Percentiles rank a stretch among this genome's conserved stretches.
phyloP scores from a whole-genome alignment of 2,113 vertebrate genomes.

The Prolemur simus region DNA sequence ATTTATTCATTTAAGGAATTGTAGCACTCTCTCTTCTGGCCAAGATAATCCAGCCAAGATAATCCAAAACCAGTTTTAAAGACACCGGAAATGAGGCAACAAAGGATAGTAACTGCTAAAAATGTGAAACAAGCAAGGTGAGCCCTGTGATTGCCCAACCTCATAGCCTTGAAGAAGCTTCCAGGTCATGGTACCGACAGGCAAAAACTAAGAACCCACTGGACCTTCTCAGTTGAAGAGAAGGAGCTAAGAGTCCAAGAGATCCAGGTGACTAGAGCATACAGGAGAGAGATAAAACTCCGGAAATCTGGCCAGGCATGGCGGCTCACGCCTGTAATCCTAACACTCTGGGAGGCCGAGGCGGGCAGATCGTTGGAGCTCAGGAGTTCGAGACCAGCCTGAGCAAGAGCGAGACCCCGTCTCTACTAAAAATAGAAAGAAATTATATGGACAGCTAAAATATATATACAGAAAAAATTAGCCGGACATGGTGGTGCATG shows the following conservation, averaged over 20 bases:
- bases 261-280: too few relatives aligned
- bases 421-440: too few relatives aligned
- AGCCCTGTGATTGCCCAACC: too few relatives aligned
- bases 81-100: neutral
- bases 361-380: too few relatives aligned
- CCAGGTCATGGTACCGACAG: neutral
- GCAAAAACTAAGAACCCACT: fast-evolving
- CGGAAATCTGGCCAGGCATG: neutral
- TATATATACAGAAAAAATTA: too few relatives aligned
- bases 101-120: neutral
- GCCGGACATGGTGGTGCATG: too few relatives aligned
- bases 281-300: neutral
- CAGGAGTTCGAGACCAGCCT: too few relatives aligned
- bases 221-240: neutral
- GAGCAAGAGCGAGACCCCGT: too few relatives aligned
- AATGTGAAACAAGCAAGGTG: neutral
- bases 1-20: neutral
- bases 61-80: neutral
- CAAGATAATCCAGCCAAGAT: neutral
- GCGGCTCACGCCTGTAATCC: too few relatives aligned
- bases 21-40: neutral
- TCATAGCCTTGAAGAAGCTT: neutral
- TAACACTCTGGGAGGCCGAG: too few relatives aligned
- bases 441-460: too few relatives aligned
- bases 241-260: neutral